A percentile compares a stretch with the other conserved stretches of the same genome.
These are phyloP conservation scores for Kryphioiulus occultus DNA, from an alignment of 2,888 invertebrate species.

Conservation along the genomic window DNA sequence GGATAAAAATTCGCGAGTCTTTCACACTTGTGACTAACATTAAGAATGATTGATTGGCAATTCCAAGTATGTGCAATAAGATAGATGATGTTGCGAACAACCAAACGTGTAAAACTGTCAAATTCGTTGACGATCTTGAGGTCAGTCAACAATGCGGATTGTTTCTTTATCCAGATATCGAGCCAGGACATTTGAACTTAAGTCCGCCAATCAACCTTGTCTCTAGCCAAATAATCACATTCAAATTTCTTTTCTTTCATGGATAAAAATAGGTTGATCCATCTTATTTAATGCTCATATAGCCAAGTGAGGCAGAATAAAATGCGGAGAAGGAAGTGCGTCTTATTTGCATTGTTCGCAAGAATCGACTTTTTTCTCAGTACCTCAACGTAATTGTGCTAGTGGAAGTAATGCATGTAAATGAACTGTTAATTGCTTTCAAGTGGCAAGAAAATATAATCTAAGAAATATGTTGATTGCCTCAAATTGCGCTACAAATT, in stretches of 20 bases:
- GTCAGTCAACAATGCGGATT: neutral
- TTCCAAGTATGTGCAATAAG: neutral
- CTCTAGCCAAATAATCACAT: too few species aligned
- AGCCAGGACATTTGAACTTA: too few species aligned
- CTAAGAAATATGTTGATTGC: conserved; percentile 9
- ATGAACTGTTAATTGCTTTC: conserved; percentile 22
- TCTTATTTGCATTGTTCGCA: neutral
- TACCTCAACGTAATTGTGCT: neutral
- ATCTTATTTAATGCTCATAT: neutral
- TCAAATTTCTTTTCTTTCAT: too few species aligned
- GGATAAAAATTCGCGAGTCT: neutral
- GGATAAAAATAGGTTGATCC: neutral
- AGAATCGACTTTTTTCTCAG: neutral
- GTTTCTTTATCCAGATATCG: too few species aligned
- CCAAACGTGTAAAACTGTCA: neutral
- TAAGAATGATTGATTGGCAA: conserved; percentile 21
- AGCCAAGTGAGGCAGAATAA: neutral
- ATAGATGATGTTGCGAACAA: neutral
- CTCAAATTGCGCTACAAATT: conserved; percentile 5
- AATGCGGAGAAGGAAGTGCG: neutral
- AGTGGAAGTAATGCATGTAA: neutral
- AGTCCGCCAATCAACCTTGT: too few species aligned
- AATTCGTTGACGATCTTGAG: neutral
- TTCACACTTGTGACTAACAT: neutral
- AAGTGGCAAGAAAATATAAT: conserved; percentile 1